phyloP scores from a whole-genome alignment of 2,888 invertebrate genomes.

The Agrilus cyanescens region DNA sequence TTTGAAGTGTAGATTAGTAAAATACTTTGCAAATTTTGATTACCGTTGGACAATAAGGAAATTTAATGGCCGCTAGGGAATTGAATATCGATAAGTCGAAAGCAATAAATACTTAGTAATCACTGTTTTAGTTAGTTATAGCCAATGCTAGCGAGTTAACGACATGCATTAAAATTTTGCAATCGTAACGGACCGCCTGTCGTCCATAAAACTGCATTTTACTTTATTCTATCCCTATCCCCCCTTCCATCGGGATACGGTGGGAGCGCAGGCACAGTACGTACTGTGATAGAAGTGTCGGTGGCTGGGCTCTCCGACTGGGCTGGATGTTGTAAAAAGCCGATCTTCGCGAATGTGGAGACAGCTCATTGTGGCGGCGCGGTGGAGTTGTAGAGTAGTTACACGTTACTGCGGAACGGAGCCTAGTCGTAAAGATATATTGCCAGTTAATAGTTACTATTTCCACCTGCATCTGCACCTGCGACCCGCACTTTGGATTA shows the following conservation, averaged over 20 bases:
- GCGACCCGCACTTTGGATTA: constrained; percentile 10
- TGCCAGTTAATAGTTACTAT: constrained; percentile 28
- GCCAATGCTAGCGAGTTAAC: constrained; percentile 24
- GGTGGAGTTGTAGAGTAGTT: constrained; percentile 7
- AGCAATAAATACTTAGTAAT: constrained; percentile 28
- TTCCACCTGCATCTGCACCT: constrained; percentile 27
- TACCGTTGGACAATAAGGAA: too few relatives aligned
- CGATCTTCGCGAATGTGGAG: constrained; percentile 8
- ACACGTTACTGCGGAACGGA: constrained; percentile 7
- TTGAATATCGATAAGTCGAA: neutral
- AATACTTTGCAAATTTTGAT: too few relatives aligned
- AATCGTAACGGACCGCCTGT: constrained; percentile 24
- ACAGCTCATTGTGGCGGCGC: constrained; percentile 16
- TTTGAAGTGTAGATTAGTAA: too few relatives aligned
- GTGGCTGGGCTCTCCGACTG: too few relatives aligned
- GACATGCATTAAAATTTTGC: constrained; percentile 30
- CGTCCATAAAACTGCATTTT: constrained; percentile 25
- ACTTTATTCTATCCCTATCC: constrained; percentile 21
- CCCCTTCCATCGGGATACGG: constrained; percentile 14
- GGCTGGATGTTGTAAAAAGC: too few relatives aligned
- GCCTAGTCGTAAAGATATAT: constrained; percentile 28
- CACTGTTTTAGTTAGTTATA: constrained; percentile 26
- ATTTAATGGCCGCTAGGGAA: too few relatives aligned
- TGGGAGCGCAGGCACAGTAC: constrained; percentile 1
- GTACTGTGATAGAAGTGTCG: neutral